Conservation (phyloP, 2,797 vertebrate species). For the Enteromius argenteus region DNA sequence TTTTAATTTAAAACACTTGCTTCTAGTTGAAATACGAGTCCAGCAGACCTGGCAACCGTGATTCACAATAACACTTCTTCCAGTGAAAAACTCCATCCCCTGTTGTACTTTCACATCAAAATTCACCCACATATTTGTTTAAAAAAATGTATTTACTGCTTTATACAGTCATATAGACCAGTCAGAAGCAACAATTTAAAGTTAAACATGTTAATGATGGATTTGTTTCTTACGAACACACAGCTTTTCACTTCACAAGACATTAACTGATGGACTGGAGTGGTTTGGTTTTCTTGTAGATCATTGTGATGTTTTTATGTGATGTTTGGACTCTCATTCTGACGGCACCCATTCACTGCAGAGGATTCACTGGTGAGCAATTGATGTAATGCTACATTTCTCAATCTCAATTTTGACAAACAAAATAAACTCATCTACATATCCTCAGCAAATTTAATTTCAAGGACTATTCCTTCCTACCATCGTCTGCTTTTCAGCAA, state of each 20-base stretch:
- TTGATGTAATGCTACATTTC: not conserved
- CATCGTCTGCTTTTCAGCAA: not conserved
- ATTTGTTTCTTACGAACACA: not conserved
- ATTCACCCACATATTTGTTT: not conserved
- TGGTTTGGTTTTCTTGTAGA: not conserved
- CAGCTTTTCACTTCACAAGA: not conserved
- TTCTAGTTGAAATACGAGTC: not conserved
- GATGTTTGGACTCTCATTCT: not conserved
- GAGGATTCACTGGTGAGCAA: not conserved
- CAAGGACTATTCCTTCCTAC: not conserved
- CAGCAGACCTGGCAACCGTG: not conserved
- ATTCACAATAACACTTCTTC: not conserved
- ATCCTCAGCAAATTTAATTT: not conserved
- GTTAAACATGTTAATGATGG: not conserved
- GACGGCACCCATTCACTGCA: not conserved
- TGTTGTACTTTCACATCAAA: not conserved
- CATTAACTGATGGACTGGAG: not conserved
- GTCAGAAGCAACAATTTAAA: not conserved
- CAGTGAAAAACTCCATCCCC: not conserved
- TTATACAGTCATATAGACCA: not conserved
- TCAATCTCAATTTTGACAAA: not conserved
- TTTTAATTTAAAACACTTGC: not conserved
- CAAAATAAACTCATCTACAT: not conserved
- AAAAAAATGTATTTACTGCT: no score
- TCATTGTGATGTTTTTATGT: not conserved